Conservation (phyloP, 1,140 invertebrate genomes). For the Planococcus citri region DNA sequence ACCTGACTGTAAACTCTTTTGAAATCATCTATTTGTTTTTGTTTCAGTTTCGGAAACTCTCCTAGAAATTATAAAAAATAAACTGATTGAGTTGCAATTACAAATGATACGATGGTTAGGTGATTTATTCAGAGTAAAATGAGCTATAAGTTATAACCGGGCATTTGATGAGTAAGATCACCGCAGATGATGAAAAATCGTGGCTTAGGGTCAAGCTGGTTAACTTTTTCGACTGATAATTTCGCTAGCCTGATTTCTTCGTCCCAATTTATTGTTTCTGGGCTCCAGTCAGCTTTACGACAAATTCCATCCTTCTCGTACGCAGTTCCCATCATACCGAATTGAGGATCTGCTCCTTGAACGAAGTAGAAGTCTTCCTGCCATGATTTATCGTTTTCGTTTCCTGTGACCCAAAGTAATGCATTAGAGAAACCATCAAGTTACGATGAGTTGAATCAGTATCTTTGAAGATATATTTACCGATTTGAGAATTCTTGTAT, state of each 20-base stretch:
- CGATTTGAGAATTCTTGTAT: not conserved
- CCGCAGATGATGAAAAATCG: constrained; percentile 45
- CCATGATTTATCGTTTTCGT: constrained; percentile 29
- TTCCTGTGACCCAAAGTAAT: not conserved
- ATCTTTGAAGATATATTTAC: not conserved
- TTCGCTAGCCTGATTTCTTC: constrained; percentile 37
- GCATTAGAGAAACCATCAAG: not conserved
- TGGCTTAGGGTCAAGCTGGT: constrained; percentile 39
- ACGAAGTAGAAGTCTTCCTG: constrained; percentile 36
- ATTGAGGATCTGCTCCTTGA: constrained; percentile 42
- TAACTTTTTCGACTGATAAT: constrained; percentile 36
- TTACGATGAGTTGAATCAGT: not conserved
- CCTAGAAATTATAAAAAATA: too few species aligned
- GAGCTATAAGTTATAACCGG: constrained; percentile 30
- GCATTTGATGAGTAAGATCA: constrained; percentile 41
- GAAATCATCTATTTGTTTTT: constrained; percentile 37
- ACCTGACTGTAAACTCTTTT: constrained; percentile 35
- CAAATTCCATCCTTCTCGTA: too few species aligned
- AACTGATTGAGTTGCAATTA: not conserved
- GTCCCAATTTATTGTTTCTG: constrained; percentile 36
- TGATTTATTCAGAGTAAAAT: not conserved
- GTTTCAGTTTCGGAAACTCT: constrained; percentile 26
- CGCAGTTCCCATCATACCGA: constrained; percentile 31
- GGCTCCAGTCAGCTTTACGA: constrained; percentile 32
- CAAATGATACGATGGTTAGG: too few species aligned